Evolutionary conservation across 2,113 vertebrate genomes (phyloP).

Genomic region (Mastomys coucha): DNA sequence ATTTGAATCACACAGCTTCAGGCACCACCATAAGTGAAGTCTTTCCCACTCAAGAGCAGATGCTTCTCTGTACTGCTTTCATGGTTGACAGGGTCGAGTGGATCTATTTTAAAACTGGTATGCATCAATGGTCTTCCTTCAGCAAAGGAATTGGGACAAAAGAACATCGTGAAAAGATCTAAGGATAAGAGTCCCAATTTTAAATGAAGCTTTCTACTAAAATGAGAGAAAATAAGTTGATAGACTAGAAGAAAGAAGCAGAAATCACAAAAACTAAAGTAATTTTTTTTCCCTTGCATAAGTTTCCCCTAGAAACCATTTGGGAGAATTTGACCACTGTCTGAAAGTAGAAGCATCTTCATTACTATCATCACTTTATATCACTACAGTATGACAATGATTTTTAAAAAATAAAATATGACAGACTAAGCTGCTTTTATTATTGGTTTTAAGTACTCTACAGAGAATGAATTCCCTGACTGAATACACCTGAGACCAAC

Average conservation of each 20-base stretch:
- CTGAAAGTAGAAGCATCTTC: slow-evolving; percentile 14
- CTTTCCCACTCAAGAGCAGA: not conserved
- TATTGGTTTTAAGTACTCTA: slow-evolving; percentile 35
- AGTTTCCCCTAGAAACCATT: not conserved
- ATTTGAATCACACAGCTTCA: not conserved
- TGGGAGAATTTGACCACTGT: no score
- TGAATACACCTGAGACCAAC: not conserved
- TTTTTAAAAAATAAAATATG: not conserved
- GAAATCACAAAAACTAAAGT: slow-evolving; percentile 11
- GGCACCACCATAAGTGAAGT: not conserved
- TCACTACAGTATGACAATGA: not conserved
- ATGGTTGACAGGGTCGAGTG: not conserved
- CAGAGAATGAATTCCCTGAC: not conserved
- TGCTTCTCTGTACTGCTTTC: not conserved
- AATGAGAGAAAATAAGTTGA: slow-evolving; percentile 44
- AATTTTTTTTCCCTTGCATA: not conserved
- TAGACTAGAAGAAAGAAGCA: not conserved
- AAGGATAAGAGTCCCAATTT: slow-evolving; percentile 23
- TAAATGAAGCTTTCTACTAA: slow-evolving; percentile 44
- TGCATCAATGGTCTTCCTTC: not conserved
- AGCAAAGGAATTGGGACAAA: slow-evolving; percentile 25
- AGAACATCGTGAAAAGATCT: slow-evolving; percentile 2
- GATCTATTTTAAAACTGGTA: slow-evolving; percentile 24
- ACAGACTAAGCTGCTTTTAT: not conserved
- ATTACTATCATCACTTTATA: not conserved